These are phyloP conservation scores for Lontra canadensis DNA, from an alignment of 2,113 vertebrate species.

Conservation along the genomic window DNA sequence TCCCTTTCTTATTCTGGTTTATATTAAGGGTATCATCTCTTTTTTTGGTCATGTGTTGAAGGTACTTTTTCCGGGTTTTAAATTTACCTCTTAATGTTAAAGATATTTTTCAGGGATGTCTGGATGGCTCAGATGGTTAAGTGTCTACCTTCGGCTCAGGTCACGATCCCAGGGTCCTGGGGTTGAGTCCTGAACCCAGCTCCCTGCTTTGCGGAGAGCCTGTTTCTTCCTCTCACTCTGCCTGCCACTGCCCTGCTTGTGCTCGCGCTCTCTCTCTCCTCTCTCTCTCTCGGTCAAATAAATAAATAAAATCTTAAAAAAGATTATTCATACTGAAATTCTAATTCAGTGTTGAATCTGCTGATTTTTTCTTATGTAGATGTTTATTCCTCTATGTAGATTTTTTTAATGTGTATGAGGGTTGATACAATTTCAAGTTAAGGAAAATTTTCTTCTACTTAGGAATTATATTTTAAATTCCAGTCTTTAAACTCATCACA, in stretches of 20 bases:
- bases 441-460: conserved; percentile 29
- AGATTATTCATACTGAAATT: background rate
- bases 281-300: too few species aligned
- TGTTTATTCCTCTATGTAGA: background rate
- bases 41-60: background rate
- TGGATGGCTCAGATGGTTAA: too few species aligned
- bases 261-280: too few species aligned
- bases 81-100: background rate
- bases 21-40: background rate
- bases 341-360: background rate
- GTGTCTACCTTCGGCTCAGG: too few species aligned
- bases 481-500: background rate
- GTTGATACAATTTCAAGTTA: background rate
- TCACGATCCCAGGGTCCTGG: too few species aligned
- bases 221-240: too few species aligned
- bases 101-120: background rate
- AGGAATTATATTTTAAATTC: conserved; percentile 34
- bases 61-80: background rate
- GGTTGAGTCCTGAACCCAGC: too few species aligned
- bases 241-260: too few species aligned
- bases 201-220: too few species aligned
- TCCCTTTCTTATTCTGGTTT: background rate
- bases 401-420: background rate
- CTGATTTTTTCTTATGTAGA: background rate
- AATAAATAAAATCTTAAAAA: too few species aligned